phyloP scores from a whole-genome alignment of 2,888 invertebrate species.

The Cataglyphis albicans region DNA sequence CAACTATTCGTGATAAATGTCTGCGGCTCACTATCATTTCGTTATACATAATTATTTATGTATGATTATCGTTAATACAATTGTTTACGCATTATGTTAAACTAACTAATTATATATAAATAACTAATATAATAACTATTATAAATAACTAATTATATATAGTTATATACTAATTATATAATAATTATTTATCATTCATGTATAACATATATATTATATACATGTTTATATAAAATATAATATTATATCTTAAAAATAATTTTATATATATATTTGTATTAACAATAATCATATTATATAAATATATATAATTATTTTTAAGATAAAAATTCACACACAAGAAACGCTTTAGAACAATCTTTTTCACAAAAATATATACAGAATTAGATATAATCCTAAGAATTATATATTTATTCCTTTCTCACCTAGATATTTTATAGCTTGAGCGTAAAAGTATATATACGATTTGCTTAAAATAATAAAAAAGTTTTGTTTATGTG shows the following conservation, averaged over 20 bases:
- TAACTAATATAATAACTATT: no score
- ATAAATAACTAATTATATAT: no score
- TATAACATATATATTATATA: not conserved
- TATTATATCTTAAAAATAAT: no score
- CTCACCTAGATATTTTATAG: not conserved
- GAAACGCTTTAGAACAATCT: not conserved
- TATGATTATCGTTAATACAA: constrained; percentile 24
- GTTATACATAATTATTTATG: constrained; percentile 25
- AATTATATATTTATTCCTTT: no score
- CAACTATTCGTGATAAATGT: constrained; percentile 35
- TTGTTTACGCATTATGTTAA: constrained; percentile 17
- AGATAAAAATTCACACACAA: not conserved
- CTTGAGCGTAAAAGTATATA: not conserved
- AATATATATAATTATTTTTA: not conserved
- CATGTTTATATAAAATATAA: no score
- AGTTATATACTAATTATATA: no score
- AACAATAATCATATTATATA: no score
- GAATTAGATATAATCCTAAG: not conserved
- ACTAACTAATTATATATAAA: not conserved
- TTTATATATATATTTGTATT: no score
- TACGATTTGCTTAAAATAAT: not conserved
- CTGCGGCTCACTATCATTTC: not conserved
- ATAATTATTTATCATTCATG: constrained; percentile 17
- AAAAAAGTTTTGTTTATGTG: not conserved
- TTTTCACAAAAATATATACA: not conserved